Conservation (phyloP, 2,888 invertebrate species). For the Cantharis rustica region DNA sequence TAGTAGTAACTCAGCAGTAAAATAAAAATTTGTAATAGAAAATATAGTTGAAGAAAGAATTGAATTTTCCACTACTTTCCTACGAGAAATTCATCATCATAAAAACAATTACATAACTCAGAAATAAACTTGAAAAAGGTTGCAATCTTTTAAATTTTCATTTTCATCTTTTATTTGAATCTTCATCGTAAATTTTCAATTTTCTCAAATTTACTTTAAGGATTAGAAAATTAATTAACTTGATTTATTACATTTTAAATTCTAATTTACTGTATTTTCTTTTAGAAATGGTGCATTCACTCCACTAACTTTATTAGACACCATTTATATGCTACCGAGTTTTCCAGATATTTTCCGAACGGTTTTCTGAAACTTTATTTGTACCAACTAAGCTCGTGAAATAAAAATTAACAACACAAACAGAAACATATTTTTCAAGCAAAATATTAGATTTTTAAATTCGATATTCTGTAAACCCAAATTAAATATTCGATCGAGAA, state of each 20-base stretch:
- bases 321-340: neutral
- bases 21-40: neutral
- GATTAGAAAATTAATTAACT: neutral
- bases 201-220: neutral
- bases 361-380: neutral
- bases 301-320: neutral
- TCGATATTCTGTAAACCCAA: neutral
- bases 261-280: neutral
- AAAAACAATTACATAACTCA: neutral
- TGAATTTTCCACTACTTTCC: neutral
- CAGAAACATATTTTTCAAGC: neutral
- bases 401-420: neutral
- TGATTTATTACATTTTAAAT: neutral
- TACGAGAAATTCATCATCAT: neutral
- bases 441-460: neutral
- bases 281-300: neutral
- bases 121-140: neutral
- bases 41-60: neutral
- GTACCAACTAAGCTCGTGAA: neutral
- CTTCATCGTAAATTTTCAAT: neutral
- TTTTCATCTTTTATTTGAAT: neutral
- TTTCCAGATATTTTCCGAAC: neutral
- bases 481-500: neutral
- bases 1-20: neutral
- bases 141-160: neutral